A percentile compares a stretch with the other conserved stretches of the same genome.
These are phyloP conservation scores for Tenodera sinensis DNA, from an alignment of 2,888 invertebrate species.

Conservation along the genomic window DNA sequence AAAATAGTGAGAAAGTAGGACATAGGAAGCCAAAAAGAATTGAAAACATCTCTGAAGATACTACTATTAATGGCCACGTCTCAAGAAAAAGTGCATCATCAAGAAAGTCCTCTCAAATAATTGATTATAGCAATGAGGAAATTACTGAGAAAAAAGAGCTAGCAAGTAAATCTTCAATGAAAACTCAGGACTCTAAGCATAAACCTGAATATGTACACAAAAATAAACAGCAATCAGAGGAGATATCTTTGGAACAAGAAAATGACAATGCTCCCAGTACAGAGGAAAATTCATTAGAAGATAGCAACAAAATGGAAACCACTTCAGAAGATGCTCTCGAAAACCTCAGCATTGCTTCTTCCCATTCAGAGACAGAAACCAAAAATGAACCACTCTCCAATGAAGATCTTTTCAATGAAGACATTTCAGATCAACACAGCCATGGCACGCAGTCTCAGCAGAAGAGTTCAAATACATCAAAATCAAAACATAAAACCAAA, in stretches of 20 bases:
- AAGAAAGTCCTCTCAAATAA: not conserved
- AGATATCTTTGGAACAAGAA: not conserved
- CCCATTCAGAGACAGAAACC: not conserved
- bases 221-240: not conserved
- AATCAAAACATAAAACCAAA: not conserved
- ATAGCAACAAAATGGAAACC: not conserved
- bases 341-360: not conserved
- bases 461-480: not conserved
- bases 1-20: not conserved
- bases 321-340: not conserved
- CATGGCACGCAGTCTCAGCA: not conserved
- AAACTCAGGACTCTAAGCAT: not conserved
- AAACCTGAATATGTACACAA: not conserved
- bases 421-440: not conserved
- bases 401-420: not conserved
- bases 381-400: not conserved
- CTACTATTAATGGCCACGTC: not conserved
- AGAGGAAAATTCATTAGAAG: not conserved
- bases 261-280: not conserved
- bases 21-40: not conserved
- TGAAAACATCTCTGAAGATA: not conserved
- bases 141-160: not conserved
- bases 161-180: not conserved
- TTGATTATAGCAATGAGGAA: not conserved
- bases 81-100: not conserved